These are phyloP conservation scores for Protonemura montana DNA, from an alignment of 2,888 invertebrate species.

Conservation along the genomic window DNA sequence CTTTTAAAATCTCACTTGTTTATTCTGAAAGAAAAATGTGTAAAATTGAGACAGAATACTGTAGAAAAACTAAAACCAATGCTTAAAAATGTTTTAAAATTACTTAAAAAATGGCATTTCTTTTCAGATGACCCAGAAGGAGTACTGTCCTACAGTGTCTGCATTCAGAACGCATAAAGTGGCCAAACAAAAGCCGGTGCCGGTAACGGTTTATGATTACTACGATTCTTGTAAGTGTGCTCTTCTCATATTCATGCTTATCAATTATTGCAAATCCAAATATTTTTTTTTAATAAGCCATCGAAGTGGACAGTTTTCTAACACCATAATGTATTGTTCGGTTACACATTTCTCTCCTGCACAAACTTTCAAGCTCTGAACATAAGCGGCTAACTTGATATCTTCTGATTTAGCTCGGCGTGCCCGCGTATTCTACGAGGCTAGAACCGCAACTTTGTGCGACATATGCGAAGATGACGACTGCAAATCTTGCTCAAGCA, in stretches of 20 bases:
- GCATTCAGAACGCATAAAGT: constrained; percentile 85
- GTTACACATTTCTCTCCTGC: no score
- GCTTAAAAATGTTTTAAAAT: no score
- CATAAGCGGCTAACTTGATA: not conserved
- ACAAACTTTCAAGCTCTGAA: not conserved
- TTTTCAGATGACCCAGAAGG: constrained; percentile 62
- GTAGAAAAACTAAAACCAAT: no score
- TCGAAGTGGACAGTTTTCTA: no score
- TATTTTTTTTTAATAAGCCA: no score
- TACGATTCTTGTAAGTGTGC: constrained; percentile 85
- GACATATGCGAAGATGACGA: constrained; percentile 82
- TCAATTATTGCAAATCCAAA: no score
- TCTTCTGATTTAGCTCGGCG: constrained; percentile 70
- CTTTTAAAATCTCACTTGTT: constrained; percentile 29
- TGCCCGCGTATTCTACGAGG: constrained; percentile 83
- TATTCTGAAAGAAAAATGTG: no score
- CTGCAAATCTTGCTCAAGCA: constrained; percentile 62
- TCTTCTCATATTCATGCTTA: no score
- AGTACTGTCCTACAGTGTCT: constrained; percentile 84
- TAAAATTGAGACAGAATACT: no score
- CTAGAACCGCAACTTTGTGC: constrained; percentile 74
- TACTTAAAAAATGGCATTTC: no score
- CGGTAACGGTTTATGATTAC: constrained; percentile 87
- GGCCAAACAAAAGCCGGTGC: constrained; percentile 84
- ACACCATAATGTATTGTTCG: no score